phyloP scores from a whole-genome alignment of 1,140 invertebrate species.

The Doryteuthis pealeii region DNA sequence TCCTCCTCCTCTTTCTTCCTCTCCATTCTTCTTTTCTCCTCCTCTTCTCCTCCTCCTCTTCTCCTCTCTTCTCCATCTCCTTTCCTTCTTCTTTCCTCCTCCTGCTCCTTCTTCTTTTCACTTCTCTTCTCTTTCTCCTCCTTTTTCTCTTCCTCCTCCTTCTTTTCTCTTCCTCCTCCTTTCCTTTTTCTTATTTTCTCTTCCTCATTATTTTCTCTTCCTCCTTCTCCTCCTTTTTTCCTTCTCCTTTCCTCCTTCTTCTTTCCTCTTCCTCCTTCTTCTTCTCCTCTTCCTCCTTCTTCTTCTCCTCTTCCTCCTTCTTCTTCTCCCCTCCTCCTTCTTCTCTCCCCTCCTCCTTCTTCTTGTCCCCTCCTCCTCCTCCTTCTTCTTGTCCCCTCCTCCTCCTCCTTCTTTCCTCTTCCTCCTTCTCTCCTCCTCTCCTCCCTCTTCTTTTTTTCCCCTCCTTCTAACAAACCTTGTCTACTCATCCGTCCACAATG shows the following conservation, averaged over 20 bases:
- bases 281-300: background rate
- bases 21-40: too few species aligned
- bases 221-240: constrained; percentile 14
- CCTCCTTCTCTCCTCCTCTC: constrained; percentile 17
- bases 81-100: too few species aligned
- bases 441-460: constrained; percentile 9
- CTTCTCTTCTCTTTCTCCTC: too few species aligned
- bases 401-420: constrained; percentile 16
- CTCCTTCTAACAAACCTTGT: background rate
- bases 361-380: constrained; percentile 9
- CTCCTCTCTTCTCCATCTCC: too few species aligned
- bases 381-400: constrained; percentile 1
- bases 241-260: constrained; percentile 12
- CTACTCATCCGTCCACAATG: too few species aligned
- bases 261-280: constrained; percentile 14
- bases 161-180: too few species aligned
- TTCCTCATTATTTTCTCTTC: too few species aligned
- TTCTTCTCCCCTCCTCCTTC: constrained; percentile 15
- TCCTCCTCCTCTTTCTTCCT: too few species aligned
- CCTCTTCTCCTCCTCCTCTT: too few species aligned
- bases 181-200: too few species aligned
- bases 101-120: too few species aligned
- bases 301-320: background rate
- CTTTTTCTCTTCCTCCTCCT: too few species aligned
- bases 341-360: constrained; percentile 14